phyloP scores from a whole-genome alignment of 2,888 invertebrate species.

The Arge pagana region DNA sequence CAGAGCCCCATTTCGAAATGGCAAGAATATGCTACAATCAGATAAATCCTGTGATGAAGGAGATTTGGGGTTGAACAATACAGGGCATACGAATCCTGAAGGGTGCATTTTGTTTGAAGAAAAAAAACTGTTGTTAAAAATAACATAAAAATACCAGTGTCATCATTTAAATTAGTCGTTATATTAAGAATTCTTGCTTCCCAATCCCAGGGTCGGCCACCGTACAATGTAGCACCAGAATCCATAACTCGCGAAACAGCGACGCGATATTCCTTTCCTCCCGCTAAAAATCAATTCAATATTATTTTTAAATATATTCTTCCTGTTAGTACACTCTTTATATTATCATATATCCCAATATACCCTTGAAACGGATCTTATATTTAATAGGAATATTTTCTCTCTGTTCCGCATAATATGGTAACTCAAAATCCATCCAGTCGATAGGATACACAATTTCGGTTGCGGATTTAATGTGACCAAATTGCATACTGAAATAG shows the following conservation, averaged over 20 bases:
- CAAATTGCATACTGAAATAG: constrained; percentile 63
- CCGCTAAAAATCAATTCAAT: constrained; percentile 32
- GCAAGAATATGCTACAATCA: no score
- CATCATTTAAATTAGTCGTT: constrained; percentile 32
- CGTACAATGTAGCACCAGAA: constrained; percentile 33
- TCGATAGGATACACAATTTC: constrained; percentile 57
- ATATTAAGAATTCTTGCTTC: constrained; percentile 35
- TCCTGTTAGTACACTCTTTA: not conserved
- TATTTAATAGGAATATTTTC: constrained; percentile 59
- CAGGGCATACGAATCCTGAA: no score
- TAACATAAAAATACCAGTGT: constrained; percentile 34
- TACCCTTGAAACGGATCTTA: constrained; percentile 61
- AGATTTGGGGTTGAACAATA: no score
- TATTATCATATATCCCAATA: not conserved
- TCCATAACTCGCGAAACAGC: constrained; percentile 33
- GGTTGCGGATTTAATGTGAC: constrained; percentile 61
- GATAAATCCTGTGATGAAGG: no score
- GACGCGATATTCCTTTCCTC: constrained; percentile 34
- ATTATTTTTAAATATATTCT: constrained; percentile 4
- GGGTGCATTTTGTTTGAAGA: no score
- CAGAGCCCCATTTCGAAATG: no score
- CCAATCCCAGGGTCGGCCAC: constrained; percentile 49
- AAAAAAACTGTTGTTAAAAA: no score
- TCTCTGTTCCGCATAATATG: constrained; percentile 58
- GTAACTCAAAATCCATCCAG: constrained; percentile 59